Base-by-base conservation (phyloP, 2,888 invertebrate genomes). In the Oxytorus armatus region DNA sequence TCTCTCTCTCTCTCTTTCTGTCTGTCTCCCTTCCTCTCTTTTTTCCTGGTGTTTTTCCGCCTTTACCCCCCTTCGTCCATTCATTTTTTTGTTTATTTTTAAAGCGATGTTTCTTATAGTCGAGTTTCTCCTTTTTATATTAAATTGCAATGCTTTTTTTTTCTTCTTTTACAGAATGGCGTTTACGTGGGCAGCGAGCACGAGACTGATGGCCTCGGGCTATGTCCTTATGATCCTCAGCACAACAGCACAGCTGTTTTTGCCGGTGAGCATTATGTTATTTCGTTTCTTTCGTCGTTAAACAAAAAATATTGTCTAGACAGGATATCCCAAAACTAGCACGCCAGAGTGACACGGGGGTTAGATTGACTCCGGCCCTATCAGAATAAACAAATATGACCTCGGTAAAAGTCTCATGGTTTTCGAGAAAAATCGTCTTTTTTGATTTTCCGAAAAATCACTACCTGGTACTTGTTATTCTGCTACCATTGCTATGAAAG, bases 201-300 rank as follows among this genome's bases (percentile, higher is more conserved):
- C 84, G 97, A 97, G 92, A 95, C 95, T 86, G 96, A 97, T 89
- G 98, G 97, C 11, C 95, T 96, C 86, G 97, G 97, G 55, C 93
- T 97, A 82, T 98, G 98, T 92, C 99, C 99, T 0, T 98, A 97
- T 92, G 97, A 98, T 92, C 98, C 99, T 3, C 95, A 96, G 83
- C 98, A 99, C 93, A 99, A 99, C 93, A 98, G 98, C 90, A 99
- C 99, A 21, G 96, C 97, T 57, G 95, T 98, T 85, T 96, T 95
- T 91, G 94, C 94, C 86, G 95, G 95, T 95, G 92, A 92, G 93
- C 90, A 81, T 77, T 33, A 44, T 21, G 10, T 77, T 55, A 33
- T 44, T 55, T 42, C 10, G 5, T 65, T 51, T 42, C 29, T 23
- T 53, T 53, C 16, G 39, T 33, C 3, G 2, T 11, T 21, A 0